Evolutionary conservation across 2,888 invertebrate species (phyloP), one percentile per base, ranked within the genome.

Genomic region (Athalia rosae): DNA sequence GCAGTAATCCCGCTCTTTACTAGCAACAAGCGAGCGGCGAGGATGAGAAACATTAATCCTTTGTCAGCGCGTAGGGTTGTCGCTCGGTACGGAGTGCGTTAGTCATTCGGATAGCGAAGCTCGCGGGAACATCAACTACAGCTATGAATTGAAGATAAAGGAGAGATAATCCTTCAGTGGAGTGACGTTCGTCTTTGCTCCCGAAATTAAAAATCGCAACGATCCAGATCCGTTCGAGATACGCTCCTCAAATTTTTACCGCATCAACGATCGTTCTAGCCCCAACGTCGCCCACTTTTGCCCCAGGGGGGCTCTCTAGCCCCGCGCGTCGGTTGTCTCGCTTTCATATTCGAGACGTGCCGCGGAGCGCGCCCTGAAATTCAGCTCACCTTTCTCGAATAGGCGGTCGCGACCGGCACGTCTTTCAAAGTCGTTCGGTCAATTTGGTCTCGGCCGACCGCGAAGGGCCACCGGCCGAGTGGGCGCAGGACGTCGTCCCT

Each of bases 371-470:
- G 56, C 47, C 53, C 74, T 74, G 48, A 74, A 62, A 74, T 74
- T 74, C 61, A 74, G 61, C 61, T 61, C 74, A 74, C 74, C 74
- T 47, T 71, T 43, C 58, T 71, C 50, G 50, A 67, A 67, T 67
- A 67, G 41, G 59, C 58, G 58, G 45, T n/a, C 45, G 67, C 53
- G 50, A 47, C 67, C 28, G 67, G 67, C 67, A 67, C 67, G 67
- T 67, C 71, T 71, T 47, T 58, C 47, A 74, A 48, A 74, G 28
- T 73, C 61, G 61, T 62, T 61, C 61, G 74, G 47, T 74, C 61
- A 61, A 74, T 74, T 74, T 74, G 74, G 74, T 74, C 74, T 74
- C 74, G 74, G 47, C 43, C 47, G 41, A 71, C 71, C 71, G 71
- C 71, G 58, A 71, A 58, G 71, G 67, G 53, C 67, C 67, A 67